Percentiles rank a stretch among this genome's conserved stretches.
phyloP scores from a whole-genome alignment of 2,888 invertebrate genomes.

The Amphiduros pacificus region DNA sequence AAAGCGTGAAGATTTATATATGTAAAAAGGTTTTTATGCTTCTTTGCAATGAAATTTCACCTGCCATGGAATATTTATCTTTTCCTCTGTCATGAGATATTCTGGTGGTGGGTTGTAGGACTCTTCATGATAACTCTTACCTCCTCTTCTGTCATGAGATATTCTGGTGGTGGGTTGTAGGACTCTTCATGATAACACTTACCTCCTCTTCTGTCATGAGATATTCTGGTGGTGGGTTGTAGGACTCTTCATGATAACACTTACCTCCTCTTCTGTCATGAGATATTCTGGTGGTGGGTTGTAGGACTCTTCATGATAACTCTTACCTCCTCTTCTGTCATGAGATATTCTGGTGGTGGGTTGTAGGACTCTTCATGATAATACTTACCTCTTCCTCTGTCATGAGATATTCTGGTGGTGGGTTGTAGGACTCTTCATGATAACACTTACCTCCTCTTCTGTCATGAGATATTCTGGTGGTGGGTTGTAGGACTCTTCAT shows the following conservation, averaged over 20 bases:
- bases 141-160: constrained; percentile 86
- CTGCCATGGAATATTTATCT: no score
- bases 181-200: constrained; percentile 89
- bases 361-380: constrained; percentile 97
- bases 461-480: constrained; percentile 95
- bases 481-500: constrained; percentile 98
- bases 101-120: constrained; percentile 98
- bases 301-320: constrained; percentile 96
- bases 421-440: constrained; percentile 98
- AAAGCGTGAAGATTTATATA: no score
- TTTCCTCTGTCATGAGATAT: constrained; percentile 86
- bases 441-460: constrained; percentile 73
- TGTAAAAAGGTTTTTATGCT: no score
- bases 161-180: constrained; percentile 98
- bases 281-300: constrained; percentile 98
- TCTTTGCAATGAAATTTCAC: no score
- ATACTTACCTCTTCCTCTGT: constrained; percentile 76
- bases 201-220: constrained; percentile 83
- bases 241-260: constrained; percentile 94
- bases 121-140: constrained; percentile 82
- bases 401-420: constrained; percentile 94
- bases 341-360: constrained; percentile 95
- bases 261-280: constrained; percentile 79
- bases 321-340: constrained; percentile 78
- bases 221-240: constrained; percentile 98